phyloP scores from a whole-genome alignment of 1,140 invertebrate genomes.

The Drosophila navojoa region DNA sequence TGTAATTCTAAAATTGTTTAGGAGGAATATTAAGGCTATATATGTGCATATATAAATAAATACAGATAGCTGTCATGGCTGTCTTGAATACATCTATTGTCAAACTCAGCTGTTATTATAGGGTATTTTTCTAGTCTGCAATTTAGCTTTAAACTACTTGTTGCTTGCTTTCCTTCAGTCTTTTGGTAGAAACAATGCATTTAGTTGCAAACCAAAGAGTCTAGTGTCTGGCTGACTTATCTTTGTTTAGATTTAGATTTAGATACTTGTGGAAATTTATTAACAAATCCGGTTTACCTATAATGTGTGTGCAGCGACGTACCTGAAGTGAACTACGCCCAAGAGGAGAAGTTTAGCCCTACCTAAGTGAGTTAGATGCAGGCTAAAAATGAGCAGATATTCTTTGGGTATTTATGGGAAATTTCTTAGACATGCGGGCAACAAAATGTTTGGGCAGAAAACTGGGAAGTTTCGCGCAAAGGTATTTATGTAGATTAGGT shows the following conservation, averaged over 20 bases:
- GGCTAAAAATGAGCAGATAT: background rate
- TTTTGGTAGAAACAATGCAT: background rate
- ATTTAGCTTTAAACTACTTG: background rate
- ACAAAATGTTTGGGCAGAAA: background rate
- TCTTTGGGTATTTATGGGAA: slow-evolving; percentile 2
- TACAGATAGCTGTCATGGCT: too few relatives aligned
- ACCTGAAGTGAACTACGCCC: background rate
- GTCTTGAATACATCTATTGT: too few relatives aligned
- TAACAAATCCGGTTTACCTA: background rate
- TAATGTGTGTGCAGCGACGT: background rate
- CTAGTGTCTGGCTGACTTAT: background rate
- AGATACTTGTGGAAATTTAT: background rate
- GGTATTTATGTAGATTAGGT: too few relatives aligned
- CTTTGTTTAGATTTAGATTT: background rate
- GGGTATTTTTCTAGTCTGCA: background rate
- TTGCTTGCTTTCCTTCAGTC: background rate
- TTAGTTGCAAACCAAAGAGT: slow-evolving; percentile 11
- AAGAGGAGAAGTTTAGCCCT: too few relatives aligned
- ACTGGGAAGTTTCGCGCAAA: background rate
- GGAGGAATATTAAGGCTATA: too few relatives aligned
- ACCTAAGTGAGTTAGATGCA: background rate
- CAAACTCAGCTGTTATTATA: background rate
- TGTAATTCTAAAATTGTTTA: background rate
- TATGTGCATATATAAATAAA: too few relatives aligned
- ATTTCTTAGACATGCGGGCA: background rate